Evolutionary conservation across 2,113 vertebrate species (phyloP), one percentile per base, ranked within the genome.

Genomic region (Amphiprion ocellaris): DNA sequence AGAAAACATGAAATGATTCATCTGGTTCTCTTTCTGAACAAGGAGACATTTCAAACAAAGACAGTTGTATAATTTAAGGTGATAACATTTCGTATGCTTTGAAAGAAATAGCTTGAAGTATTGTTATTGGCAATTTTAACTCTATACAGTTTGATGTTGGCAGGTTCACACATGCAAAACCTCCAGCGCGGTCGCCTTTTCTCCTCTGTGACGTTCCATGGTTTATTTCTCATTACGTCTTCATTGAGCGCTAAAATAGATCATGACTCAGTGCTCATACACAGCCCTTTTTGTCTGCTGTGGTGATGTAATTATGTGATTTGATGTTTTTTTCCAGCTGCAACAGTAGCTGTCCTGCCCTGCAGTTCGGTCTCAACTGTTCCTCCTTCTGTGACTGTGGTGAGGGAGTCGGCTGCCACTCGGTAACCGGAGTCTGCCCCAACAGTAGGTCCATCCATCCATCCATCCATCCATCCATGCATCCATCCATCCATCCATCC

Each of bases 321-420:
- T 63, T 19, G 50, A 46, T 65, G 0, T 83, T 30, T 78, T 46
- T 52, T 52, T 61, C 15, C 77, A 99, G 98, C 87, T 99, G 98
- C 92, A 99, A 99, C 9, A 87, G 90, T 71, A 97, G 95, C 70
- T 99, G 98, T 83, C 93, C 91, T 0, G 80, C 92, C 53, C 95
- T 95, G 0, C 95, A 91, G 83, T 95, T 96, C 19, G 98, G 98
- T 17, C 67, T 83, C 58, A 98, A 99, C 92, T 99, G 98, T 66
- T 97, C 98, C 2, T 92, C 79, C 0, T 9, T 76, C 41, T 99
- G 97, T 75, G 90, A 90, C 28, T 98, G 98, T 55, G 87, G 92
- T 23, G 82, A 94, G 0, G 94, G 91, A 0, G 67, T 89, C 52
- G 55, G 30, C 66, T 99, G 98, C 41, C 72, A 97, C 79, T 92